These are phyloP conservation scores for Hozukius guyotensis DNA, from an alignment of 2,797 vertebrate genomes.

Conservation along the genomic window DNA sequence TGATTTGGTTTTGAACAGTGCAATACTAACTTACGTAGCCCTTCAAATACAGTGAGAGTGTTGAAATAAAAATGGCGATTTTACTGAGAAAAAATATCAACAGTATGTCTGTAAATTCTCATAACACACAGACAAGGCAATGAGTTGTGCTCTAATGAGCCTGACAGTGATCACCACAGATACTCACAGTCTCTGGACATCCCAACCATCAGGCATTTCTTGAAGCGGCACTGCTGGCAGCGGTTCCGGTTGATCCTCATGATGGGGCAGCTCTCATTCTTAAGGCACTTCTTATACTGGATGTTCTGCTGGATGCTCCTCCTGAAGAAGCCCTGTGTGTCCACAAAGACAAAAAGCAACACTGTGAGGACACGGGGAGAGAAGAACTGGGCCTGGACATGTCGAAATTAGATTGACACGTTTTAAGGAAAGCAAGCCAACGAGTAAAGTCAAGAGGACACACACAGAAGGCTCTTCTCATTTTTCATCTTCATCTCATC, in stretches of 20 bases:
- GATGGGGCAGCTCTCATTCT: constrained; percentile 95
- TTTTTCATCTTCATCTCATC: too few species aligned
- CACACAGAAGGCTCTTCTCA: too few species aligned
- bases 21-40: background rate
- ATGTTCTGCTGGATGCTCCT: constrained; percentile 99
- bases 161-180: background rate
- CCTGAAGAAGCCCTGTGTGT: constrained; percentile 92
- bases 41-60: background rate
- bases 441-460: too few species aligned
- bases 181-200: constrained; percentile 96
- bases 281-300: constrained; percentile 98
- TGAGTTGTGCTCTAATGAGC: background rate
- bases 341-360: background rate
- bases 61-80: too few species aligned
- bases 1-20: background rate
- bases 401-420: background rate
- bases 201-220: constrained; percentile 95
- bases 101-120: background rate
- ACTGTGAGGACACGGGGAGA: background rate
- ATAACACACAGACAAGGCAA: background rate
- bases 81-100: too few species aligned
- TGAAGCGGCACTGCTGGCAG: constrained; percentile 98
- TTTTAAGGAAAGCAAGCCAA: too few species aligned
- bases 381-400: background rate
- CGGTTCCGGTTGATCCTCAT: constrained; percentile 98